These are phyloP conservation scores for Lamellibrachia satsuma DNA, from an alignment of 2,888 invertebrate genomes.

Conservation along the genomic window DNA sequence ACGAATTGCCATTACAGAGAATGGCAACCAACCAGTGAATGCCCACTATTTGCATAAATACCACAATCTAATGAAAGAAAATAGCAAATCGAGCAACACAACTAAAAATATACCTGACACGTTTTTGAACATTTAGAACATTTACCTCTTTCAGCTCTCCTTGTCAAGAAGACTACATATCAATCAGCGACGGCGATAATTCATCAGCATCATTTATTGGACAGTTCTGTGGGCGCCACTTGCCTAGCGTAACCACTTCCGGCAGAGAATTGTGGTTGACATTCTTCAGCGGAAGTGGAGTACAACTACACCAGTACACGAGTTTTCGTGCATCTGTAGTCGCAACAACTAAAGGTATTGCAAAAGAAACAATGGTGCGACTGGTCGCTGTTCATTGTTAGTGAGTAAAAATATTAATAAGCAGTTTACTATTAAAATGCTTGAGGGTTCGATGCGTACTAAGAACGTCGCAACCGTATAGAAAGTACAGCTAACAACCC, in stretches of 20 bases:
- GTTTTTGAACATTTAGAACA: not conserved
- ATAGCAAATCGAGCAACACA: not conserved
- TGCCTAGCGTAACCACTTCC: not conserved
- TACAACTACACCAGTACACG: not conserved
- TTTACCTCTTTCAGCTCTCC: not conserved
- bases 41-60: no score
- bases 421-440: not conserved
- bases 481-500: not conserved
- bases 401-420: no score
- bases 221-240: not conserved
- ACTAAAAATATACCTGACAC: not conserved
- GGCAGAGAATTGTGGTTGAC: not conserved
- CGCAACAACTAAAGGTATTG: not conserved
- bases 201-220: not conserved
- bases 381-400: no score
- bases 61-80: not conserved
- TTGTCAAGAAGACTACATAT: slow-evolving; percentile 40
- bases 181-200: slow-evolving; percentile 17
- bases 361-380: not conserved
- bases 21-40: no score
- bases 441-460: not conserved
- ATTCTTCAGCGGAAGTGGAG: not conserved
- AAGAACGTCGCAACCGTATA: not conserved
- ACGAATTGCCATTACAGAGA: not conserved
- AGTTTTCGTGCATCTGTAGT: not conserved